Evolutionary conservation across 2,113 vertebrate genomes (phyloP).

Genomic region (Bettongia penicillata): DNA sequence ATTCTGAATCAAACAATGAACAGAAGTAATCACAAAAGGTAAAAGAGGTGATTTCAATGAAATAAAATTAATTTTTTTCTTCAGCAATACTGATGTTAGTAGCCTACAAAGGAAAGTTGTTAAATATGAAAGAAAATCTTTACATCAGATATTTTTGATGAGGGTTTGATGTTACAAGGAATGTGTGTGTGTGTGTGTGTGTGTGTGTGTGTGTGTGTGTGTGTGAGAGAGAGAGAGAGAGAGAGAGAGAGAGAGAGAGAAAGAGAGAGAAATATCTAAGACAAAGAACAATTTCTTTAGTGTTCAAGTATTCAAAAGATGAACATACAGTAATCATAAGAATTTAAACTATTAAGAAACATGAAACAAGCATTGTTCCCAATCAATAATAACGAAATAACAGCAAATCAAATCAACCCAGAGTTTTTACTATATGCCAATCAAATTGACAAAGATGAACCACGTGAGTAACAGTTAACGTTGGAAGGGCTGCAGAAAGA

Average conservation of each 20-base stretch:
- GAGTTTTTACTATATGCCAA: neutral
- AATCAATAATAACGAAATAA: neutral
- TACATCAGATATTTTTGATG: neutral
- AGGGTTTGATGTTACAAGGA: no score
- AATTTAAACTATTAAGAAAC: neutral
- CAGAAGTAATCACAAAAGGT: no score
- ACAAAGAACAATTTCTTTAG: neutral
- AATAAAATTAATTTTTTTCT: neutral
- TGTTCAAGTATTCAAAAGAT: neutral
- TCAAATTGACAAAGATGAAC: neutral
- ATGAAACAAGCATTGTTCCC: neutral
- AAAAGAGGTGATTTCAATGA: neutral
- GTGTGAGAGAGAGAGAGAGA: no score
- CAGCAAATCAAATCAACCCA: neutral
- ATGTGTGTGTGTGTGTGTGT: no score
- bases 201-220: no score
- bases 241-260: no score
- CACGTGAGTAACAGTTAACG: neutral
- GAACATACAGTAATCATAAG: neutral
- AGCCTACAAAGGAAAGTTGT: neutral
- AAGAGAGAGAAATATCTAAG: neutral
- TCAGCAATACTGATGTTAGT: neutral
- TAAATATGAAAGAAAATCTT: neutral
- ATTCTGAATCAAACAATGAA: neutral
- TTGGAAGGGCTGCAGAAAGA: neutral